Evolutionary conservation across 2,113 vertebrate genomes (phyloP).

Genomic region (Oncorhynchus keta): DNA sequence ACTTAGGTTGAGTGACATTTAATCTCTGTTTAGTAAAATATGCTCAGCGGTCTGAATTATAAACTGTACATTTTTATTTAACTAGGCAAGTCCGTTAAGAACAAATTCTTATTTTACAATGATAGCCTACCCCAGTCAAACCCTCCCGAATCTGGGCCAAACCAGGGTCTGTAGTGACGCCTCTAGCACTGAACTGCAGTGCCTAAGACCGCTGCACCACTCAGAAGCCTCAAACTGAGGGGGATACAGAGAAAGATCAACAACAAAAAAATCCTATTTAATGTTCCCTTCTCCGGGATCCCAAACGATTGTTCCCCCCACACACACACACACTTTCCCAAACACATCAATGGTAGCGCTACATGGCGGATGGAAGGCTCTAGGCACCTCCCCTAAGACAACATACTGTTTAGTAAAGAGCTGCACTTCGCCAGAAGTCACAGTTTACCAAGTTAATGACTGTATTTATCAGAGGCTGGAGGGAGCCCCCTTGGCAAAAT

Average conservation of each 20-base stretch:
- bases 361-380: conserved; percentile 30
- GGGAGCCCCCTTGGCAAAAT: conserved; percentile 35
- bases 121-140: too few relatives aligned
- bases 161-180: too few relatives aligned
- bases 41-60: too few relatives aligned
- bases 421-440: conserved; percentile 43
- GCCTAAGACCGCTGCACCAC: too few relatives aligned
- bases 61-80: too few relatives aligned
- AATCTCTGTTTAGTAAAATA: too few relatives aligned
- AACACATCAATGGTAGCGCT: conserved; percentile 19
- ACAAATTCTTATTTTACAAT: too few relatives aligned
- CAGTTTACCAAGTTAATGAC: conserved; percentile 56
- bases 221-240: too few relatives aligned
- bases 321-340: neutral
- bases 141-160: too few relatives aligned
- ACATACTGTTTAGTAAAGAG: conserved; percentile 48
- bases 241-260: neutral
- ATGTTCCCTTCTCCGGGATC: conserved; percentile 22
- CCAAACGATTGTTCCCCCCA: conserved; percentile 5
- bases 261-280: conserved; percentile 10
- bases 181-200: too few relatives aligned
- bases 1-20: too few relatives aligned
- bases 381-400: conserved; percentile 42
- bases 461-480: conserved; percentile 56
- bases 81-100: too few relatives aligned